phyloP scores from a whole-genome alignment of 35 echinoderm and acorn worm species.

The Apostichopus californicus region DNA sequence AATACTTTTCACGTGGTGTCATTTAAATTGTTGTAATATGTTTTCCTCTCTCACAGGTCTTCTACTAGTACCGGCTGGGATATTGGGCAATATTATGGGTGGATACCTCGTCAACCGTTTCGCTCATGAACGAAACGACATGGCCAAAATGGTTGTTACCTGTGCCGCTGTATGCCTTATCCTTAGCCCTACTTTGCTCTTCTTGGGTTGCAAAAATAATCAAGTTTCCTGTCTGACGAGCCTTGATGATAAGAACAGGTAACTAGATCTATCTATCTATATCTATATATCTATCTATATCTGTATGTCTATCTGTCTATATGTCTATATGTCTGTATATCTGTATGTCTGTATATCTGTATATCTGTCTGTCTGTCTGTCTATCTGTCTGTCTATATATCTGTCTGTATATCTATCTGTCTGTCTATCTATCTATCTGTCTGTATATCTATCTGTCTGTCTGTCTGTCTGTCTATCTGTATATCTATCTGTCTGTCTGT shows the following conservation, averaged over 20 bases:
- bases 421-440: too few species aligned
- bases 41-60: constrained; percentile 16
- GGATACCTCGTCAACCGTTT: constrained; percentile 53
- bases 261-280: background rate
- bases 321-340: too few species aligned
- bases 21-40: background rate
- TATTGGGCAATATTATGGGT: constrained; percentile 51
- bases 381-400: too few species aligned
- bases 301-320: too few species aligned
- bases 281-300: too few species aligned
- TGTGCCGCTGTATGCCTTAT: constrained; percentile 9
- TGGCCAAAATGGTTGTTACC: constrained; percentile 42
- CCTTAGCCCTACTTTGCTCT: constrained; percentile 29
- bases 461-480: too few species aligned
- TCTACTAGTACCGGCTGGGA: constrained; percentile 48
- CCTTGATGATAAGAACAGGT: background rate
- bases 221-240: constrained; percentile 14
- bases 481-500: too few species aligned
- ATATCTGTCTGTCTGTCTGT: too few species aligned
- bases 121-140: constrained; percentile 3
- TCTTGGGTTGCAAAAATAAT: constrained; percentile 48
- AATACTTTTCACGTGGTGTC: background rate
- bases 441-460: too few species aligned
- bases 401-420: too few species aligned
- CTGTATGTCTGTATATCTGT: too few species aligned